Percentiles rank a stretch among this genome's conserved stretches.
Evolutionary conservation across 1,140 invertebrate species (phyloP).

Genomic region (Orius insidiosus): DNA sequence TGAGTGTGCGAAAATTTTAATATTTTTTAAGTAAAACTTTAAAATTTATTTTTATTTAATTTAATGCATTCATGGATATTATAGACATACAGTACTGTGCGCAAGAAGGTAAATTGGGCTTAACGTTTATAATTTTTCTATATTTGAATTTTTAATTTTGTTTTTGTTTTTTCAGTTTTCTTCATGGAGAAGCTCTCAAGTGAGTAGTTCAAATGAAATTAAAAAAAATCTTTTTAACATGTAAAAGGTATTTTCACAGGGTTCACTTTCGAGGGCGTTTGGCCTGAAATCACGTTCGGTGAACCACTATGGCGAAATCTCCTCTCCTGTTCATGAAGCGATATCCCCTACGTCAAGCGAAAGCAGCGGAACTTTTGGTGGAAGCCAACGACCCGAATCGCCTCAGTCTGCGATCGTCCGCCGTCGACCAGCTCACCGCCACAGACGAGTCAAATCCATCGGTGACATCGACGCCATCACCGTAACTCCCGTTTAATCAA

Average conservation of each 20-base stretch:
- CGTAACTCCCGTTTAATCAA: conserved; percentile 24
- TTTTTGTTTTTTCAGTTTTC: conserved; percentile 29
- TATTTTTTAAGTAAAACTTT: background rate
- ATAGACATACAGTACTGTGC: conserved; percentile 7
- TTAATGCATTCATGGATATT: conserved; percentile 3
- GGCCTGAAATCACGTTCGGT: conserved; percentile 39
- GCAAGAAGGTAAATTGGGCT: conserved; percentile 5
- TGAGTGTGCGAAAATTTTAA: conserved; percentile 7
- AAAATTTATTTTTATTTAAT: conserved; percentile 2
- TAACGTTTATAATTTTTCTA: conserved; percentile 9
- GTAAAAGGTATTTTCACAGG: conserved; percentile 31
- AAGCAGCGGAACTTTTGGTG: conserved; percentile 2
- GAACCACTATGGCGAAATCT: conserved; percentile 25
- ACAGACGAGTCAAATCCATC: conserved; percentile 50
- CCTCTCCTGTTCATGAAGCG: conserved; percentile 31
- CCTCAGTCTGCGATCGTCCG: conserved; percentile 27
- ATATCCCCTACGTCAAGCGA: conserved; percentile 26
- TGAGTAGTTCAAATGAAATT: conserved; percentile 21
- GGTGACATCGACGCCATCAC: conserved; percentile 45
- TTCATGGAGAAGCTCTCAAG: conserved; percentile 39
- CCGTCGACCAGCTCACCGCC: conserved; percentile 23
- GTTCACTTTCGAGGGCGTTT: conserved; percentile 54
- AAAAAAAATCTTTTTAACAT: background rate
- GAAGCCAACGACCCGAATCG: conserved; percentile 25
- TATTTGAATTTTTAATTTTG: no score